Evolutionary conservation across 2,888 invertebrate genomes (phyloP).

Genomic region (Epistrophella euchroma): DNA sequence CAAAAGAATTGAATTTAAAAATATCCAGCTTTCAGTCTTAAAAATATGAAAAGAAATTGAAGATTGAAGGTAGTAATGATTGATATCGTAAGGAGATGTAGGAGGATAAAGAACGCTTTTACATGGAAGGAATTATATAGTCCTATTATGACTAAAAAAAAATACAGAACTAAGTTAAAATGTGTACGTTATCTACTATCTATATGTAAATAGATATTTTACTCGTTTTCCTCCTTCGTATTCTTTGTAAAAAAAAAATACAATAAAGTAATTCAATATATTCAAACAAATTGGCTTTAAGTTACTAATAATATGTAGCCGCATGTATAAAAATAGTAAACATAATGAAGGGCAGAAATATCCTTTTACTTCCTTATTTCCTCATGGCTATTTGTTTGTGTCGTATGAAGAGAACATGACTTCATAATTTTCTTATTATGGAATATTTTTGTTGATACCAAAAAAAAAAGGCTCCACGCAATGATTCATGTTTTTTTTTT

Average conservation of each 20-base stretch:
- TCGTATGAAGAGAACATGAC: background rate
- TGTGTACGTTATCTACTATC: too few relatives aligned
- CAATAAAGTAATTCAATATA: background rate
- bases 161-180: background rate
- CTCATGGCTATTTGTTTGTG: background rate
- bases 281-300: too few relatives aligned
- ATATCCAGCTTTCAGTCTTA: background rate
- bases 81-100: background rate
- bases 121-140: background rate
- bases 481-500: constrained; percentile 10
- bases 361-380: constrained; percentile 26
- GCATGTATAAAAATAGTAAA: too few relatives aligned
- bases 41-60: background rate
- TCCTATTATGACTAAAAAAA: too few relatives aligned
- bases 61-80: too few relatives aligned
- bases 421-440: constrained; percentile 14
- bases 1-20: background rate
- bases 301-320: too few relatives aligned
- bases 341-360: background rate
- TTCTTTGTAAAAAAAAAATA: background rate
- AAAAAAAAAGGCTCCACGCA: background rate
- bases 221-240: background rate
- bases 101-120: background rate
- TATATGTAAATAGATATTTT: background rate
- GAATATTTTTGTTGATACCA: background rate